phyloP scores from a whole-genome alignment of 2,113 vertebrate genomes.

The Cepphus grylle region DNA sequence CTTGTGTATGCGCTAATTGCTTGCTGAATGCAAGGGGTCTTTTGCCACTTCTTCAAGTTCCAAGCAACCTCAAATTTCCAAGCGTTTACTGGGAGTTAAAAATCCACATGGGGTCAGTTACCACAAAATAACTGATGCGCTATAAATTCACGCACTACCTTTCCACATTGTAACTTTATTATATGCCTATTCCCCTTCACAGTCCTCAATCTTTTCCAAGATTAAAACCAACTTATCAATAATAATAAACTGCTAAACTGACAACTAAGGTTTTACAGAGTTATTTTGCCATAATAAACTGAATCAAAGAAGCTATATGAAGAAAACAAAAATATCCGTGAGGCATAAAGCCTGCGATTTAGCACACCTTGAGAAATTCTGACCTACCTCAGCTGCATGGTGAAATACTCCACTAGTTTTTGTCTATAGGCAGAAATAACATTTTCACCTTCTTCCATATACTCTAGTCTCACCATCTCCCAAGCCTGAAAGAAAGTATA shows the following conservation, averaged over 20 bases:
- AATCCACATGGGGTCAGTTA: not conserved
- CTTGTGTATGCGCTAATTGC: not conserved
- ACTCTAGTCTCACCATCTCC: constrained; percentile 88
- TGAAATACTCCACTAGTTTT: constrained; percentile 88
- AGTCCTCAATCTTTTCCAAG: not conserved
- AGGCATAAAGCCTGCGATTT: not conserved
- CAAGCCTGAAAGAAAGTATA: constrained; percentile 77
- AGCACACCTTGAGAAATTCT: not conserved
- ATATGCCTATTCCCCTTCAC: not conserved
- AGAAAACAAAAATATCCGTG: not conserved
- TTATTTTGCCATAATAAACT: not conserved
- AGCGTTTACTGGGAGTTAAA: not conserved
- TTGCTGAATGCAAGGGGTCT: not conserved
- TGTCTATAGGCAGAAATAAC: constrained; percentile 78
- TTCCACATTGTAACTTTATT: not conserved
- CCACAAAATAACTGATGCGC: not conserved
- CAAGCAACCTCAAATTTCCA: not conserved
- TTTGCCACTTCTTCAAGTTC: not conserved
- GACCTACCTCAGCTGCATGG: constrained; percentile 83
- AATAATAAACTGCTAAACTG: not conserved
- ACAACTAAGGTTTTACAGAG: not conserved
- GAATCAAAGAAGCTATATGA: not conserved
- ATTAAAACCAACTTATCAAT: not conserved
- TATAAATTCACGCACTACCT: not conserved
- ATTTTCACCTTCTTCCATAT: constrained; percentile 75